Conservation (phyloP, 1,140 invertebrate genomes). For the Drosophila nasuta region DNA sequence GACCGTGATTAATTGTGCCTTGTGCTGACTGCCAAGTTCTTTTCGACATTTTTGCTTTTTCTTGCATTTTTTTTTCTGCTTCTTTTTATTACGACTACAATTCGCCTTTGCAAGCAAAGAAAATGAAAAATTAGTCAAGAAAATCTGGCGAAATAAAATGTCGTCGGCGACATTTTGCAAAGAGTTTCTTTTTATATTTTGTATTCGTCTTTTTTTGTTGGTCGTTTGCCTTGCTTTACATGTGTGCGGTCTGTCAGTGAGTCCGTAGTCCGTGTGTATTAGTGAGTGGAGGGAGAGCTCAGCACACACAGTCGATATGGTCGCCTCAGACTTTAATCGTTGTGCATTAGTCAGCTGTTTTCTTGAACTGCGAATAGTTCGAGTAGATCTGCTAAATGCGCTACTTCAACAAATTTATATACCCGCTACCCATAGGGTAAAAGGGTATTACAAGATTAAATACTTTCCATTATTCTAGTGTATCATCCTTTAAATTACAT, state of each 20-base stretch:
- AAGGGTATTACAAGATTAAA: too few relatives aligned
- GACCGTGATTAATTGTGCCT: slow-evolving; percentile 76
- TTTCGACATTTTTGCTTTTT: slow-evolving; percentile 18
- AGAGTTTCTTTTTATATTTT: slow-evolving; percentile 55
- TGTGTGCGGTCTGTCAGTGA: slow-evolving; percentile 38
- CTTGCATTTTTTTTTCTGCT: not conserved
- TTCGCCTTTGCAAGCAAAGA: slow-evolving; percentile 47
- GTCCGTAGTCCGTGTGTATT: slow-evolving; percentile 29
- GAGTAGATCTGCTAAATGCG: too few relatives aligned
- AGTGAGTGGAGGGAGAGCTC: slow-evolving; percentile 16
- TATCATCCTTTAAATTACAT: too few relatives aligned
- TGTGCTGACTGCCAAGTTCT: slow-evolving; percentile 49
- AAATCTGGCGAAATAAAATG: slow-evolving; percentile 85
- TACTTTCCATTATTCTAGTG: too few relatives aligned
- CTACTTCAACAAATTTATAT: too few relatives aligned
- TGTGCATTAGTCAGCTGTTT: slow-evolving; percentile 68
- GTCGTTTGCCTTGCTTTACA: slow-evolving; percentile 18
- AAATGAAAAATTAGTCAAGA: slow-evolving; percentile 83
- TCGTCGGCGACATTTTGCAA: slow-evolving; percentile 85
- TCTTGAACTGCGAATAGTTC: too few relatives aligned
- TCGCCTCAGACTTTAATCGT: slow-evolving; percentile 68
- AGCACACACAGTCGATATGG: not conserved
- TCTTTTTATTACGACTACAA: slow-evolving; percentile 17
- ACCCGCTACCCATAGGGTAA: too few relatives aligned
- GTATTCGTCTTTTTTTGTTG: not conserved